Evolutionary conservation across 2,888 invertebrate species (phyloP).

Genomic region (Pyrrhosoma nymphula): DNA sequence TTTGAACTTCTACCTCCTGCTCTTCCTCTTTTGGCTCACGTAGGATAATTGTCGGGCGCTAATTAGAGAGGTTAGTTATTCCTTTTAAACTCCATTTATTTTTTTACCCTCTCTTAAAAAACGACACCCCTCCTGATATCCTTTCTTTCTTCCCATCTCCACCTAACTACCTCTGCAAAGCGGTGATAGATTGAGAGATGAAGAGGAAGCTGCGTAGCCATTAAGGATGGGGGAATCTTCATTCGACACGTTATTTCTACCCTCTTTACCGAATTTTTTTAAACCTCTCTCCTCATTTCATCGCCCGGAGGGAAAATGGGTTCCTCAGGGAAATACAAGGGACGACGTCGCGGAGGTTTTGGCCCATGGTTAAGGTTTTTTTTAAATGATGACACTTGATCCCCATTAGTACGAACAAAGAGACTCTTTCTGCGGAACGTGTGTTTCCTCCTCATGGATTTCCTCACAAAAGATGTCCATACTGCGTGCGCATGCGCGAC

Average conservation of each 20-base stretch:
- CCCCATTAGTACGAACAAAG: background rate
- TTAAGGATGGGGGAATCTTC: background rate
- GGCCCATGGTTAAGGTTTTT: background rate
- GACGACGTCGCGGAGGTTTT: background rate
- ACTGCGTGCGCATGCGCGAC: too few species aligned
- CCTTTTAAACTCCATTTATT: background rate
- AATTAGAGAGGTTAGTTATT: background rate
- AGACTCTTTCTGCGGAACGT: background rate
- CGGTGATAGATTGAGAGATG: background rate
- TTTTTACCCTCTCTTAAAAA: background rate
- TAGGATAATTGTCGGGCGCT: slow-evolving; percentile 18
- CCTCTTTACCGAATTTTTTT: background rate
- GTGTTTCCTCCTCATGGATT: too few species aligned
- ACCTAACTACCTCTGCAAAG: background rate
- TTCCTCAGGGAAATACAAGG: background rate
- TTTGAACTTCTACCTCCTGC: background rate
- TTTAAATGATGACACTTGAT: slow-evolving; percentile 19
- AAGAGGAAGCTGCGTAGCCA: background rate
- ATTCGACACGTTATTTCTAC: background rate
- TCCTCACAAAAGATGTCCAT: background rate
- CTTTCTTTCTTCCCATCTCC: too few species aligned
- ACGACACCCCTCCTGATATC: background rate
- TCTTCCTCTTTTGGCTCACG: background rate
- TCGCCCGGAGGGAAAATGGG: background rate
- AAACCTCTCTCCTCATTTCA: background rate